Conservation (phyloP, 2,888 invertebrate species). For the Ectemnius continuus region DNA sequence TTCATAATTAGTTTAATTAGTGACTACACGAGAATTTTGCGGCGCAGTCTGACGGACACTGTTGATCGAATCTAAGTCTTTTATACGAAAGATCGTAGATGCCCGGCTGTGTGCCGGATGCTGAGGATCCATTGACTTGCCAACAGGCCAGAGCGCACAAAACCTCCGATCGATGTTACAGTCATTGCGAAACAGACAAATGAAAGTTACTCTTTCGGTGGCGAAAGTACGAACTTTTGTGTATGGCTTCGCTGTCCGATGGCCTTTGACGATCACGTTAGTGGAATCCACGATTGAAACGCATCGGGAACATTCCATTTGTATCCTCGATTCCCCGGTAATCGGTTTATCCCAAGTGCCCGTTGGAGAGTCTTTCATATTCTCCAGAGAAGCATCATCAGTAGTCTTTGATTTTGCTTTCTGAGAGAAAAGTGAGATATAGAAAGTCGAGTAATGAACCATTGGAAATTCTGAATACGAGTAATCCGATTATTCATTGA, state of each 20-base stretch:
- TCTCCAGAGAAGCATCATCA: no score
- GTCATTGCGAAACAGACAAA: conserved; percentile 53
- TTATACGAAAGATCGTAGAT: conserved; percentile 23
- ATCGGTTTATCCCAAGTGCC: background rate
- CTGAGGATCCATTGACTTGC: conserved; percentile 34
- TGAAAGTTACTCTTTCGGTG: conserved; percentile 50
- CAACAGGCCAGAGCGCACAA: conserved; percentile 24
- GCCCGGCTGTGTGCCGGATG: conserved; percentile 13
- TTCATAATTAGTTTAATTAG: no score
- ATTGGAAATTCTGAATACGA: no score
- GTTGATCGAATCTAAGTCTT: background rate
- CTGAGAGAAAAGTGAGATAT: no score
- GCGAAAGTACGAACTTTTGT: conserved; percentile 58
- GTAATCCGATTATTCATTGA: no score
- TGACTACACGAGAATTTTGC: background rate
- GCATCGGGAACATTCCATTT: conserved; percentile 33
- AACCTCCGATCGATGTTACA: conserved; percentile 40
- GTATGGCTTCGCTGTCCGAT: conserved; percentile 30
- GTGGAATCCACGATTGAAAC: conserved; percentile 21
- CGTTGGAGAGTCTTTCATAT: no score
- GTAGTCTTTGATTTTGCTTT: no score
- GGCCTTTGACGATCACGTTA: conserved; percentile 48
- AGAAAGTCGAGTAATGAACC: no score
- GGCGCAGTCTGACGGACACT: background rate
- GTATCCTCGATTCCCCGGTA: conserved; percentile 20